phyloP scores from a whole-genome alignment of 2,888 invertebrate genomes.

The Nymphalis polychloros region DNA sequence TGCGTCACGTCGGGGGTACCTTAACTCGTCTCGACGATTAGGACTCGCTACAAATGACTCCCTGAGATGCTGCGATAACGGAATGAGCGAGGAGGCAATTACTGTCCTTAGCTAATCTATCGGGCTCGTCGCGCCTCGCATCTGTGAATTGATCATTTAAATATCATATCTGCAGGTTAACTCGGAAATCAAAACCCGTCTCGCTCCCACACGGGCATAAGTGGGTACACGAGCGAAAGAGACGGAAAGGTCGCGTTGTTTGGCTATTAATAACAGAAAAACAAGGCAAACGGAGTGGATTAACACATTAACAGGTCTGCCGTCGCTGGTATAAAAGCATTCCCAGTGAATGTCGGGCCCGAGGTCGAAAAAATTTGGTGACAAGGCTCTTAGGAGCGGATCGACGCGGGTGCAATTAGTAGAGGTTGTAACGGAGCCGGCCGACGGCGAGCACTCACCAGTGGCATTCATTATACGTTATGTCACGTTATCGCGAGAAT shows the following conservation, averaged over 20 bases:
- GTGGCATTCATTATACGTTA: constrained; percentile 21
- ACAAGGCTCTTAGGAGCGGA: constrained; percentile 43
- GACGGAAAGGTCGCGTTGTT: constrained; percentile 56
- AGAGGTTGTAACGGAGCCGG: constrained; percentile 34
- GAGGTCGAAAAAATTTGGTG: constrained; percentile 52
- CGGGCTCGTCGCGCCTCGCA: constrained; percentile 35
- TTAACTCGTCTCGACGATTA: constrained; percentile 8
- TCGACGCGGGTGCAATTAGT: constrained; percentile 46
- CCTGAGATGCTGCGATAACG: constrained; percentile 29
- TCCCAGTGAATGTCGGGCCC: constrained; percentile 60
- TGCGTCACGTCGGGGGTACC: constrained; percentile 15
- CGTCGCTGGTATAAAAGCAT: constrained; percentile 74
- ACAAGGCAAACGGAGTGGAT: constrained; percentile 74
- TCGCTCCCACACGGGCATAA: constrained; percentile 30
- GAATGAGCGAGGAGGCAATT: constrained; percentile 20
- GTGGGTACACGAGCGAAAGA: constrained; percentile 43
- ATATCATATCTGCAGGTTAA: constrained; percentile 42
- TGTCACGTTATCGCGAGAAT: constrained; percentile 5
- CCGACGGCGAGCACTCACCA: constrained; percentile 9
- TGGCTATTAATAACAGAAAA: constrained; percentile 70
- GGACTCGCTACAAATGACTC: constrained; percentile 22
- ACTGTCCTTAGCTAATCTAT: constrained; percentile 27
- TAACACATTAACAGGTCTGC: constrained; percentile 75
- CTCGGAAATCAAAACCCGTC: constrained; percentile 33
- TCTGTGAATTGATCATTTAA: constrained; percentile 48